Percentiles rank a stretch among this genome's conserved stretches.
Evolutionary conservation across 2,113 vertebrate species (phyloP).

Genomic region (Campylomormyrus numenius): DNA sequence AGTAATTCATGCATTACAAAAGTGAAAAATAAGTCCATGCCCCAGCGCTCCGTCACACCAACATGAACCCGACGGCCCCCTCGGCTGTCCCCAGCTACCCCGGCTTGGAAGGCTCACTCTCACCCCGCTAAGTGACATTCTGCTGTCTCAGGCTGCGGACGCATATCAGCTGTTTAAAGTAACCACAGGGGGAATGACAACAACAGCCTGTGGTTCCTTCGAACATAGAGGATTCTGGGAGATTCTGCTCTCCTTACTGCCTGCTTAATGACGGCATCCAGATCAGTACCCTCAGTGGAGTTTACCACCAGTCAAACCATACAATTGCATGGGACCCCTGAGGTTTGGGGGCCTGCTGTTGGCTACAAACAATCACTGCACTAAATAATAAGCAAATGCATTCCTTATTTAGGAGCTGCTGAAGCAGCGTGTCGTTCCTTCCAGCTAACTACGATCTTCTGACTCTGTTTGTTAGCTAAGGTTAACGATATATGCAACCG

Average conservation of each 20-base stretch:
- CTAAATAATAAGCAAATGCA: not conserved
- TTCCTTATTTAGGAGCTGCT: not conserved
- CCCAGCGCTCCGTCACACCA: not conserved
- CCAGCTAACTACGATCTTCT: not conserved
- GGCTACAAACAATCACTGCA: not conserved
- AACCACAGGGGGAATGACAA: not conserved
- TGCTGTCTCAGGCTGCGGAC: conserved; percentile 16
- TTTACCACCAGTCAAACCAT: not conserved
- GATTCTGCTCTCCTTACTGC: not conserved
- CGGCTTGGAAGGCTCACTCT: not conserved
- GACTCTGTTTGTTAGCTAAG: not conserved
- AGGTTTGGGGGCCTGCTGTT: not conserved
- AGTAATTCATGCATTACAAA: not conserved
- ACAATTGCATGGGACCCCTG: not conserved
- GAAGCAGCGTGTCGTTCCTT: not conserved
- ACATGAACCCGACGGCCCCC: not conserved
- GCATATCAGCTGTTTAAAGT: not conserved
- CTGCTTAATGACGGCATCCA: not conserved
- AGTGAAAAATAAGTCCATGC: not conserved
- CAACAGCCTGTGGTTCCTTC: not conserved
- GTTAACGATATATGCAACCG: not conserved
- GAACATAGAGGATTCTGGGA: not conserved
- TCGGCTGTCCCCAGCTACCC: conserved; percentile 7
- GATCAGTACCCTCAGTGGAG: not conserved
- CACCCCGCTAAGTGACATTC: conserved; percentile 20